phyloP scores from a whole-genome alignment of 2,113 vertebrate species.

The Neodontobutis hainanensis region DNA sequence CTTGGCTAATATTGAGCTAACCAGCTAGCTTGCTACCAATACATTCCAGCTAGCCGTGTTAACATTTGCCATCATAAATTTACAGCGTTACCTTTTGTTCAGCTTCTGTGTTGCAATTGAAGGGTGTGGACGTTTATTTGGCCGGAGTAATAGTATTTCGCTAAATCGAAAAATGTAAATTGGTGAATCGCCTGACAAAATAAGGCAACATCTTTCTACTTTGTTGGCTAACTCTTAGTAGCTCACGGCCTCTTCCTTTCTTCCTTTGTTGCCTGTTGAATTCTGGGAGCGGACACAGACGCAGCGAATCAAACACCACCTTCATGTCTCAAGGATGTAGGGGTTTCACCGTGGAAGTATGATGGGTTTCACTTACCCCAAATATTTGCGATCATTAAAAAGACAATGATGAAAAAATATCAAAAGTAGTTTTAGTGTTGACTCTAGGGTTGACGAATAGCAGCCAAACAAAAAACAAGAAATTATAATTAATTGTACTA shows the following conservation, averaged over 20 bases:
- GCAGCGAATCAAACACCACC: slow-evolving; percentile 57
- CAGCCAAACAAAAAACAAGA: too few relatives aligned
- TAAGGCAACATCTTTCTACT: slow-evolving; percentile 43
- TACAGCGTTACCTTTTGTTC: slow-evolving; percentile 25
- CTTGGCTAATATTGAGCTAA: slow-evolving; percentile 44
- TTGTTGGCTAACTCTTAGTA: slow-evolving; percentile 66
- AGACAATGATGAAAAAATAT: too few relatives aligned
- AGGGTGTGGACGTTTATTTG: background rate
- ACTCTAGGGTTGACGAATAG: too few relatives aligned
- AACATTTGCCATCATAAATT: slow-evolving; percentile 52
- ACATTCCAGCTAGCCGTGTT: slow-evolving; percentile 57
- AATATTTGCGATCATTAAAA: too few relatives aligned
- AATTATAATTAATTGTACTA: too few relatives aligned
- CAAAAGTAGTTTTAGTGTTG: too few relatives aligned
- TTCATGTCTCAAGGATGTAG: background rate
- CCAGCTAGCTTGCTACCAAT: slow-evolving; percentile 44
- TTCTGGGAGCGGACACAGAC: slow-evolving; percentile 70
- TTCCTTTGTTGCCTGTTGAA: slow-evolving; percentile 84
- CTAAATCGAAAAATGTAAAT: slow-evolving; percentile 8
- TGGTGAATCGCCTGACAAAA: slow-evolving; percentile 15
- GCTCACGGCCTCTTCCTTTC: slow-evolving; percentile 74
- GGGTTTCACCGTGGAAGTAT: background rate
- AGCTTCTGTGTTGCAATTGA: background rate
- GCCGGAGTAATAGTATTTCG: background rate
- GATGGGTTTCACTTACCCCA: too few relatives aligned